Evolutionary conservation across 2,888 invertebrate species (phyloP).

Genomic region (Athrips mouffetella): DNA sequence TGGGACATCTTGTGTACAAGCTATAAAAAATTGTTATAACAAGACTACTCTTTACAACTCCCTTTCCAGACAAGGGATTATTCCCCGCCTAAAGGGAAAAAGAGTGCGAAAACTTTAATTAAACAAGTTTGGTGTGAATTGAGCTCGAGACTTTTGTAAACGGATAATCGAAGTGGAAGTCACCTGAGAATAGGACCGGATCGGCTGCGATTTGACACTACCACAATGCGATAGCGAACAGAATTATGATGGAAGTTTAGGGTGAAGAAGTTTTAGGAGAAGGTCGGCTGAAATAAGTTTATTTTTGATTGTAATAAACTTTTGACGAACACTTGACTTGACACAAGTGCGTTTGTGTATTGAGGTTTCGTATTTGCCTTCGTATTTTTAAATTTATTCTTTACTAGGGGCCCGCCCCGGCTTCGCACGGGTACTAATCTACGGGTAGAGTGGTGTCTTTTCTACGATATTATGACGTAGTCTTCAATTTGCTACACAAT

Average conservation of each 20-base stretch:
- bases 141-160: constrained; percentile 71
- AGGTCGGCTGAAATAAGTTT: background rate
- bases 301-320: no score
- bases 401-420: no score
- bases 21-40: no score
- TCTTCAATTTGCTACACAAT: no score
- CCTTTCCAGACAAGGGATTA: constrained; percentile 62
- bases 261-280: background rate
- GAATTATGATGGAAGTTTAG: background rate
- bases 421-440: no score
- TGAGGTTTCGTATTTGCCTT: no score
- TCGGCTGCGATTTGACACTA: constrained; percentile 39
- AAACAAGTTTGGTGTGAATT: constrained; percentile 75
- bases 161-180: constrained; percentile 72
- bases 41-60: constrained; percentile 30
- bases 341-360: no score
- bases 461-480: no score
- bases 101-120: constrained; percentile 78
- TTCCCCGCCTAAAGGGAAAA: constrained; percentile 74
- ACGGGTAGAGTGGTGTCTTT: no score
- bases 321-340: no score
- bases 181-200: constrained; percentile 60
- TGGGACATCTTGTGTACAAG: no score
- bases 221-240: constrained; percentile 29
- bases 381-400: no score